Conservation (phyloP, 1,140 invertebrate species). For the Zaprionus camerounensis region DNA sequence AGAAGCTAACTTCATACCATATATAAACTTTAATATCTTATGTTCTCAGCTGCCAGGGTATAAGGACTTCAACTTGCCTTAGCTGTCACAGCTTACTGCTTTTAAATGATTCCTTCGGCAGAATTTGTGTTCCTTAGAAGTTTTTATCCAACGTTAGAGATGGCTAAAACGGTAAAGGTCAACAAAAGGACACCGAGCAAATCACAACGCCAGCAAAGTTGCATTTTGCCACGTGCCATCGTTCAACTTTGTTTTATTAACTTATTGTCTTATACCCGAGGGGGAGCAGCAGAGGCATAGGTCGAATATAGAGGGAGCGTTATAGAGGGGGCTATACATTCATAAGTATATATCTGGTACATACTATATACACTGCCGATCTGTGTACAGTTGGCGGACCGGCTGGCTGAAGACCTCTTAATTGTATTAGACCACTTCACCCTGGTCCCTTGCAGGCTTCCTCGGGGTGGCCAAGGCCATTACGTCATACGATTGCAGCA, state of each 20-base stretch:
- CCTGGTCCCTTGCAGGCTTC: neutral
- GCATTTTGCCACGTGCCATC: constrained; percentile 73
- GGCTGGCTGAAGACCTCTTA: neutral
- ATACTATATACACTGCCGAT: neutral
- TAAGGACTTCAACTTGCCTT: neutral
- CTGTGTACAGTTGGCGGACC: neutral
- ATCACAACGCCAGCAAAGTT: constrained; percentile 24
- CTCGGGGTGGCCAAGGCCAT: neutral
- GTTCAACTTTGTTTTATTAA: constrained; percentile 76
- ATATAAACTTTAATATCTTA: neutral
- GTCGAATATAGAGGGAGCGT: too few relatives aligned
- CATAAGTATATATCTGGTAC: too few relatives aligned
- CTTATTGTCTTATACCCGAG: constrained; percentile 32
- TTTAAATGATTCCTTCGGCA: constrained; percentile 78
- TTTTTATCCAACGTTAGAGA: neutral
- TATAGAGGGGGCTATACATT: neutral
- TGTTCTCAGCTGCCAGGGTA: neutral
- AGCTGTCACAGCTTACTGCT: constrained; percentile 13
- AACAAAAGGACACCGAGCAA: constrained; percentile 75
- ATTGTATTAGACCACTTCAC: neutral
- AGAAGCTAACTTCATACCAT: neutral
- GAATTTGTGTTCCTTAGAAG: constrained; percentile 27
- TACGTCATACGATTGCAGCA: neutral
- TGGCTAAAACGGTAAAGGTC: constrained; percentile 59
- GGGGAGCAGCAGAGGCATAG: neutral